phyloP scores from a whole-genome alignment of 2,888 invertebrate genomes.

The Gymnosoma rotundatum region DNA sequence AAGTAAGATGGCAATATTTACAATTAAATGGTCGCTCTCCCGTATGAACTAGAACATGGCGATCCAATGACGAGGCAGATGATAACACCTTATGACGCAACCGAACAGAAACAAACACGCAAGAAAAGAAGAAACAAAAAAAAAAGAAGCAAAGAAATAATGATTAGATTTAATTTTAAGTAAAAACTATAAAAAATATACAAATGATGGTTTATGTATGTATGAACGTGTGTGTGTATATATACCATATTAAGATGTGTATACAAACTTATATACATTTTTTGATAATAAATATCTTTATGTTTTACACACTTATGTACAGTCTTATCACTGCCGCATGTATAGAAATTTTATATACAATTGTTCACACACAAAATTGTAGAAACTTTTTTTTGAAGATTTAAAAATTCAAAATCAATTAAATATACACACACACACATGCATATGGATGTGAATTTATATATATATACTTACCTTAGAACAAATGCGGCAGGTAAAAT shows the following conservation, averaged over 20 bases:
- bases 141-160: slow-evolving; percentile 17
- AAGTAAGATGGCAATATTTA: slow-evolving; percentile 89
- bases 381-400: no score
- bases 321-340: neutral
- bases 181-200: neutral
- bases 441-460: neutral
- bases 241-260: neutral
- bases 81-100: slow-evolving; percentile 84
- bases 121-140: slow-evolving; percentile 1
- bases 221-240: neutral
- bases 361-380: neutral
- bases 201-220: neutral
- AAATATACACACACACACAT: neutral
- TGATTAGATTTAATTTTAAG: slow-evolving; percentile 12
- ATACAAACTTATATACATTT: neutral
- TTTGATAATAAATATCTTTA: neutral
- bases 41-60: slow-evolving; percentile 91
- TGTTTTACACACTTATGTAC: no score
- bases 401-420: neutral
- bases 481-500: slow-evolving; percentile 82
- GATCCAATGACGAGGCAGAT: slow-evolving; percentile 90
- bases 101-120: slow-evolving; percentile 16
- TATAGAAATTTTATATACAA: neutral
- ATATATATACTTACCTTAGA: slow-evolving; percentile 79
- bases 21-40: slow-evolving; percentile 92